Base-by-base conservation (phyloP, 2,888 invertebrate species). In the Polyommatus iphigenia region DNA sequence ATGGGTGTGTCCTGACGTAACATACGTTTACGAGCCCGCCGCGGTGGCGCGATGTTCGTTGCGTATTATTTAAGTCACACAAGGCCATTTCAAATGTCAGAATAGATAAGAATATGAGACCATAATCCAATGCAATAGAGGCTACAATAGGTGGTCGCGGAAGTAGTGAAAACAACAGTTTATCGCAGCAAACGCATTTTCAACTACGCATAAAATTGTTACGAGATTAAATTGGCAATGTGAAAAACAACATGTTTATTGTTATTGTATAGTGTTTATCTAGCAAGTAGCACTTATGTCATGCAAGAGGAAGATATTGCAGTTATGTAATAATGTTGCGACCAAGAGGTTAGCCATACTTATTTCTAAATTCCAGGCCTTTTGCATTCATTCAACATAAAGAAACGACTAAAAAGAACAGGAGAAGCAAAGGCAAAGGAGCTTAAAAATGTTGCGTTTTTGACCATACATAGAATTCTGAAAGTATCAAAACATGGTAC, bases 1-100 rank as follows among this genome's bases (percentile, higher is more conserved):
- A 91, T 91, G 93, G 93, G 93, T 93, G 93, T 93, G 93, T 93
- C 92, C 80, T 92, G 92, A 92, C 92, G 92, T 89, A 84, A 92
- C 92, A 92, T 89, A 83, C 88, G 84, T 89, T 88, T 88, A 88
- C 88, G 86, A 88, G 81, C 54, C 18, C 54, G 85, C 84, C 86
- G 87, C 87, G 83, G 67, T 67, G 84, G 83, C 82, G 82, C 79
- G 85, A 84, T 84, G 85, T 84, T 85, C 88, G 89, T 87, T 90
- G 91, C 91, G 92, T 90, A 91, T 90, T 91, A 91, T 91, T 92
- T 88, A 88, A 88, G 83, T 80, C 82, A 81, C 81, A 83, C 92
- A 93, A 93, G 93, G 92, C 85, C 89, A 86, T 83, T 83, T 85
- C 85, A 81, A 86, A 86, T 85, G 83, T 81, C 83, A 83, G 80